phyloP scores from a whole-genome alignment of 1,140 invertebrate species.

The Atopsyche davidsoni region DNA sequence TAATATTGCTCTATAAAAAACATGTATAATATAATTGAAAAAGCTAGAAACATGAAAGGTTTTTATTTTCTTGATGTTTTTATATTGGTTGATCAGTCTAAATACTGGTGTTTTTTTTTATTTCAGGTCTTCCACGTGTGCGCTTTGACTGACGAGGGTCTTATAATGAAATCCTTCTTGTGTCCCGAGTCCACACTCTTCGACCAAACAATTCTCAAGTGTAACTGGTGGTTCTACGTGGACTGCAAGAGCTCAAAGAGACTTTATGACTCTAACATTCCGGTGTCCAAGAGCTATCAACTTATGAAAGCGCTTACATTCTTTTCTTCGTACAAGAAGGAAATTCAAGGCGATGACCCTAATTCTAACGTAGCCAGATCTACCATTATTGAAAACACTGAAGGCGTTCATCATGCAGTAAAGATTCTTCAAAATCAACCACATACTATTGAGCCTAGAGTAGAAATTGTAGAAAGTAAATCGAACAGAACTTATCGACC shows the following conservation, averaged over 20 bases:
- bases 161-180: conserved; percentile 83
- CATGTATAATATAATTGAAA: no score
- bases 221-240: conserved; percentile 90
- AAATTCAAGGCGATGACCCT: conserved; percentile 38
- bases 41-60: no score
- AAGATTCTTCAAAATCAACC: conserved; percentile 44
- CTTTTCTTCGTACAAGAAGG: conserved; percentile 75
- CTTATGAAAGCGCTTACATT: conserved; percentile 84
- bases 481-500: conserved; percentile 7
- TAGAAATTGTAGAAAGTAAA: conserved; percentile 25
- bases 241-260: conserved; percentile 74
- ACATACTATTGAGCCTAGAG: conserved; percentile 23
- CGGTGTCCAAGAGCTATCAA: conserved; percentile 85
- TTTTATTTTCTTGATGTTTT: no score
- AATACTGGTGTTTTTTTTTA: conserved; percentile 1
- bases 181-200: conserved; percentile 85
- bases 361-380: conserved; percentile 32
- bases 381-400: conserved; percentile 41
- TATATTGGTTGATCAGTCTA: no score
- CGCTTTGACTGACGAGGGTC: conserved; percentile 78
- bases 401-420: conserved; percentile 45
- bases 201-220: conserved; percentile 82
- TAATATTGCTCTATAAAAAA: no score
- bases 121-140: conserved; percentile 84
- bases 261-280: conserved; percentile 82